Evolutionary conservation across 2,797 vertebrate species (phyloP).

Genomic region (Lindbergichthys nudifrons): DNA sequence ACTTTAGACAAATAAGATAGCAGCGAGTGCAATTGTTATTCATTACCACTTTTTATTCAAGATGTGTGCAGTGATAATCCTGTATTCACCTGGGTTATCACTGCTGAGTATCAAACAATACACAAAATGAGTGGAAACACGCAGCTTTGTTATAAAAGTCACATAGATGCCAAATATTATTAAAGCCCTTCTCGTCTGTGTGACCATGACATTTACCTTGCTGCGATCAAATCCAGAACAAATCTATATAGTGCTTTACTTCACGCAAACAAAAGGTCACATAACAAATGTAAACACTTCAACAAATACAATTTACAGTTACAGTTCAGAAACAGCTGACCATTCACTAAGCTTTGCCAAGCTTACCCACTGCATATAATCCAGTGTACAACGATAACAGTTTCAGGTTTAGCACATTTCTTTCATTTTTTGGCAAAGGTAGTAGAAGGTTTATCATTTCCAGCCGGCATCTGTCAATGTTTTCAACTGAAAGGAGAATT

Average conservation of each 20-base stretch:
- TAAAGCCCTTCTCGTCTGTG: not conserved
- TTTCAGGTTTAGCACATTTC: not conserved
- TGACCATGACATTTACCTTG: conserved; percentile 2
- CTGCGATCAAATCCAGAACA: not conserved
- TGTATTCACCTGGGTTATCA: not conserved
- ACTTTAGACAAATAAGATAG: not conserved
- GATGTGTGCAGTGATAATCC: conserved; percentile 4
- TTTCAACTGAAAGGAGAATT: no score
- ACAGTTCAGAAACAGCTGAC: not conserved
- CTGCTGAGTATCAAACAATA: not conserved
- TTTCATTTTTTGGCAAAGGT: no score
- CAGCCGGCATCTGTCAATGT: no score
- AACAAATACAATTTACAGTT: not conserved
- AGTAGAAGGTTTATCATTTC: not conserved
- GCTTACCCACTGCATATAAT: not conserved
- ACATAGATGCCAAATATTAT: not conserved
- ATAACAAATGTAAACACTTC: not conserved
- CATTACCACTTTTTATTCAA: conserved; percentile 1
- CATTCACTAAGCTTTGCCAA: no score
- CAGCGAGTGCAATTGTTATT: not conserved
- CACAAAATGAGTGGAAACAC: not conserved
- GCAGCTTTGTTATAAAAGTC: not conserved
- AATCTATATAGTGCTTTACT: not conserved
- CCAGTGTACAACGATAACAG: not conserved
- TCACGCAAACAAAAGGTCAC: not conserved